Evolutionary conservation across 2,797 vertebrate genomes (phyloP), one percentile per base, ranked within the genome.

Genomic region (Pelochelys cantorii): DNA sequence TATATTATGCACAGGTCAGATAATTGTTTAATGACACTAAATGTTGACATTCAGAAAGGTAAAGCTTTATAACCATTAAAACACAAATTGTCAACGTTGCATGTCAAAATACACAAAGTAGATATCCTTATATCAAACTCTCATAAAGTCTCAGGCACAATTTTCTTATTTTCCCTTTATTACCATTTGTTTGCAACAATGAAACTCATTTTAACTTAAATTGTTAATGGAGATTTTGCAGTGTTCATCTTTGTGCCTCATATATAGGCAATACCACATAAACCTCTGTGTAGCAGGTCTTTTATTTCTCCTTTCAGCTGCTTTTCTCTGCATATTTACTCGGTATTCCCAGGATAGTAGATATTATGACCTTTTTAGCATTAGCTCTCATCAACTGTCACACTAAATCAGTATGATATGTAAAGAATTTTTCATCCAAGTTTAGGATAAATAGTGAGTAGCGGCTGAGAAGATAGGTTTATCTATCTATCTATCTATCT

Each of bases 351-450:
- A 62, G 88, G 94, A 91, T 93, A 94, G 94, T 95, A 96, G 93
- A 78, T 90, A 82, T 83, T 86, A 87, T 98, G 97, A 98, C 97
- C 97, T 96, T 93, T 78, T 96, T 17, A 7, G 89, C 96, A 94
- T 81, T 83, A 96, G 90, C 96, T 97, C 97, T 98, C 97, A 95
- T 94, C 96, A 95, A 94, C 96, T 90, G 91, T 97, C 97, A 97
- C 93, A 92, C 91, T 95, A 97, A 96, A 97, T 98, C 97, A 97
- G 90, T 84, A 86, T 96, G 93, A 95, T 79, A 20, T 74, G 86
- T n/a, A 65, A 94, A 82, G 37, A 90, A 48, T 85, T 84, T 89
- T 96, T 97, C 95, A 90, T 96, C 94, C 87, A 90, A 79, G 56
- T 89, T 95, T 87, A 86, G 81, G 54, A 60, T 90, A 93, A 92